Conservation (phyloP, 2,113 vertebrate genomes). For the Chiloscyllium plagiosum region DNA sequence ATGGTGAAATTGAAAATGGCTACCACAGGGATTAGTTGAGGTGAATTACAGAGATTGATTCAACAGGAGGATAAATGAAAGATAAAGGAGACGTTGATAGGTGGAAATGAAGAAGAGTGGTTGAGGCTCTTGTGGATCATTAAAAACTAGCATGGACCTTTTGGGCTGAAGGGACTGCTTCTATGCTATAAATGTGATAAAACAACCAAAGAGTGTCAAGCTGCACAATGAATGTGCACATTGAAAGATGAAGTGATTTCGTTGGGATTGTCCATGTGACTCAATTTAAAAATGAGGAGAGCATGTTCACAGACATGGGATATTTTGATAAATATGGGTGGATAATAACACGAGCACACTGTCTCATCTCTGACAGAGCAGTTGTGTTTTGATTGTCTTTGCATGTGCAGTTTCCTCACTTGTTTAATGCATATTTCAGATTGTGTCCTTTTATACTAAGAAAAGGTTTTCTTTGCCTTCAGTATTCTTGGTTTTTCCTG, state of each 20-base stretch:
- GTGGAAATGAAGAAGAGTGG: background rate
- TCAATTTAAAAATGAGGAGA: background rate
- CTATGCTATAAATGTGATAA: background rate
- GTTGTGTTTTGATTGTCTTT: background rate
- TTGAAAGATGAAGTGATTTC: too few relatives aligned
- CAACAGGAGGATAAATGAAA: too few relatives aligned
- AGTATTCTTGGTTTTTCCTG: constrained; percentile 99
- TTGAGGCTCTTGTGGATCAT: background rate
- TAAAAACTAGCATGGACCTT: background rate
- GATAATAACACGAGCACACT: background rate
- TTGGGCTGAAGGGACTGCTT: too few relatives aligned
- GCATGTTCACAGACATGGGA: background rate
- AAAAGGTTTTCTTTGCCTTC: constrained; percentile 46
- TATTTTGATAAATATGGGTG: background rate
- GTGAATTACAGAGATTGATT: too few relatives aligned
- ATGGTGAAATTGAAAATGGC: too few relatives aligned
- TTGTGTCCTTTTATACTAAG: background rate
- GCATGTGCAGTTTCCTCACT: background rate
- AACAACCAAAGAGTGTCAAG: background rate
- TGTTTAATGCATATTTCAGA: background rate
- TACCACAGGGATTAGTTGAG: too few relatives aligned
- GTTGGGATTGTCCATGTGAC: background rate
- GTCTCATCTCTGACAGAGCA: background rate
- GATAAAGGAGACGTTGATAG: background rate
- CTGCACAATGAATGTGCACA: too few relatives aligned